Conservation (phyloP, 2,888 invertebrate genomes). For the Platerodrilus igneus region DNA sequence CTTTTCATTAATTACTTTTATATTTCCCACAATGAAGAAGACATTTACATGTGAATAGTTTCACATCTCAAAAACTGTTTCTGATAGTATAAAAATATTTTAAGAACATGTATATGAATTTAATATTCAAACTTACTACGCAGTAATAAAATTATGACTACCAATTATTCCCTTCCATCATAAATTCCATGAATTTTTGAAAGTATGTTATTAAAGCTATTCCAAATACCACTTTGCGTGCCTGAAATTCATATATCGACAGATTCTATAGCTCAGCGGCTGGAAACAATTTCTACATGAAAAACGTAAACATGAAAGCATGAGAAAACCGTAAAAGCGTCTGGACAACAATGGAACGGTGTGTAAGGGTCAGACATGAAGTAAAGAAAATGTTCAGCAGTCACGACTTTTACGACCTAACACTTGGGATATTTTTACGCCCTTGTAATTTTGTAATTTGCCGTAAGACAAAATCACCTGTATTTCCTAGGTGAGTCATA, state of each 20-base stretch:
- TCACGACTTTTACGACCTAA: conserved; percentile 22
- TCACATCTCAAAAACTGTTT: too few species aligned
- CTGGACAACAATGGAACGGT: conserved; percentile 21
- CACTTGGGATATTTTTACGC: conserved; percentile 22
- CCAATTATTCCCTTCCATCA: too few species aligned
- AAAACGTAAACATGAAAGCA: conserved; percentile 23
- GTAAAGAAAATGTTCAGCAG: conserved; percentile 19
- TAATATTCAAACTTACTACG: too few species aligned
- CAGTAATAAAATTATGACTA: too few species aligned
- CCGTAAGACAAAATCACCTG: conserved; percentile 21
- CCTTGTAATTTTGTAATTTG: conserved; percentile 19
- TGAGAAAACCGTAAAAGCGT: conserved; percentile 22
- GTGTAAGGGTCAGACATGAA: conserved; percentile 21
- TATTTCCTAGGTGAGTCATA: conserved; percentile 25
- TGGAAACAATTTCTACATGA: conserved; percentile 20
- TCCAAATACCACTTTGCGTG: conserved; percentile 18
- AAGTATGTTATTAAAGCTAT: conserved; percentile 17
- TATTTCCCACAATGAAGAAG: too few species aligned
- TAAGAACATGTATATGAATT: too few species aligned
- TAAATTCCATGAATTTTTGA: conserved; percentile 11
- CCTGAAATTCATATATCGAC: conserved; percentile 21
- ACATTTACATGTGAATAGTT: too few species aligned
- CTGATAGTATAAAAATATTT: too few species aligned
- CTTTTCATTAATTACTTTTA: too few species aligned
- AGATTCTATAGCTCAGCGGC: conserved; percentile 13